Conservation (phyloP, 2,797 vertebrate genomes). For the Poecile montanus region DNA sequence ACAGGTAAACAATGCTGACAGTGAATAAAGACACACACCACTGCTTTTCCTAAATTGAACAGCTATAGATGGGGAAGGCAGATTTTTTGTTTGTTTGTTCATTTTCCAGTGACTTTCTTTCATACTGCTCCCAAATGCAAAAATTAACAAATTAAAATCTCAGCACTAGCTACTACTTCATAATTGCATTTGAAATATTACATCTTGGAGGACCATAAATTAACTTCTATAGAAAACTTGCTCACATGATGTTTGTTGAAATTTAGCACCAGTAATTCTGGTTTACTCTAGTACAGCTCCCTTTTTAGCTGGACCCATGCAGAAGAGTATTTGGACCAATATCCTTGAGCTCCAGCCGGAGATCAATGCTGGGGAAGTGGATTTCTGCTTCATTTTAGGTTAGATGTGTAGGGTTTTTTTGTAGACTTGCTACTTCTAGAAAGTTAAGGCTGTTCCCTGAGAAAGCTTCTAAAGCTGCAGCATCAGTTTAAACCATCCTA, state of each 20-base stretch:
- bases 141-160: neutral
- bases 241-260: neutral
- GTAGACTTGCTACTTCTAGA: neutral
- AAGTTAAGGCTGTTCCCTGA: neutral
- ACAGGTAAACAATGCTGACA: neutral
- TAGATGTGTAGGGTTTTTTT: neutral
- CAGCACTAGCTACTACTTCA: neutral
- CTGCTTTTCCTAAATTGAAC: neutral
- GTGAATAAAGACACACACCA: neutral
- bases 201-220: neutral
- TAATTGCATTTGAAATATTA: neutral
- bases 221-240: neutral
- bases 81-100: neutral
- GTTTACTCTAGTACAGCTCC: neutral
- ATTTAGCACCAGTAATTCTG: neutral
- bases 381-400: neutral
- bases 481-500: neutral
- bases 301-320: neutral
- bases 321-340: neutral
- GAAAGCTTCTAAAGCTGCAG: neutral
- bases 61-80: neutral
- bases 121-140: neutral
- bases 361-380: neutral
- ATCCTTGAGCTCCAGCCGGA: neutral
- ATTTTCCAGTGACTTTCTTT: neutral